These are phyloP conservation scores for Oryctolagus cuniculus DNA, from an alignment of 2,113 vertebrate species.

Conservation along the genomic window mOryCun1.1 NC_091449.1:24932001-24932500, in stretches of 20 bases:
- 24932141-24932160: neutral
- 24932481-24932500: neutral
- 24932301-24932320: neutral
- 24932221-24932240: neutral
- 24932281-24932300: neutral
- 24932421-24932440: neutral
- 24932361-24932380: fast-evolving
- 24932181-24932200: conserved; percentile 76
- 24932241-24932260: neutral
- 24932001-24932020: conserved; percentile 61
- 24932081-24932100: conserved; percentile 72
- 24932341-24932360: too few relatives aligned
- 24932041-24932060: conserved; percentile 83
- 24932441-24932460: conserved; percentile 58
- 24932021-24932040: conserved; percentile 78
- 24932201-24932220: conserved; percentile 72
- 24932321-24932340: neutral
- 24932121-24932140: conserved; percentile 15
- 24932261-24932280: neutral
- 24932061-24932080: conserved; percentile 81
- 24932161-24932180: conserved; percentile 40
- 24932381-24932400: neutral
- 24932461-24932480: conserved; percentile 44
- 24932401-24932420: neutral
- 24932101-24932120: neutral